Conservation (phyloP, 37 sponge, comb jelly and placozoan genomes). For the Geodia barretti region DNA sequence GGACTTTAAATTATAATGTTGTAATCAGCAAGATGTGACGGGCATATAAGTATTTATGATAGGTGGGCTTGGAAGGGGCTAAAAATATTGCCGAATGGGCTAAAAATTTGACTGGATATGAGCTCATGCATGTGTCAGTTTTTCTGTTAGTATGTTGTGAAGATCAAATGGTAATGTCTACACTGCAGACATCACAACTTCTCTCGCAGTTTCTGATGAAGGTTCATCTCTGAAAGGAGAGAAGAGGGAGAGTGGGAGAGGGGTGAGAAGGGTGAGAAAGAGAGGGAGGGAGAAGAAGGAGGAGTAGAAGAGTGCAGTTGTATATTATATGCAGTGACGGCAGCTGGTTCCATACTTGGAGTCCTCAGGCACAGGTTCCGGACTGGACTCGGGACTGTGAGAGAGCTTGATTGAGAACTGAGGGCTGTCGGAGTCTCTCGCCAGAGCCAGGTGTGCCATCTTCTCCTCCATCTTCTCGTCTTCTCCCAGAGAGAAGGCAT, state of each 20-base stretch:
- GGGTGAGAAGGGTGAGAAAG: constrained; percentile 7
- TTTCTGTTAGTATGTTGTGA: not conserved
- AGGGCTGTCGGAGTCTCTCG: not conserved
- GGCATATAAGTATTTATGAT: no score
- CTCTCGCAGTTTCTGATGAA: not conserved
- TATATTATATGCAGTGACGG: not conserved
- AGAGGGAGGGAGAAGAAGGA: constrained; percentile 1
- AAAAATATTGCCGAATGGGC: no score
- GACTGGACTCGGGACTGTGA: not conserved
- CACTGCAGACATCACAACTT: not conserved
- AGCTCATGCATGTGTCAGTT: not conserved
- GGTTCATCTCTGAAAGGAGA: constrained; percentile 6
- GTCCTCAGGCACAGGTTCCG: not conserved
- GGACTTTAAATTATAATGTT: no score
- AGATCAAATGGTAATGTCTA: not conserved
- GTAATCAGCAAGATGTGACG: no score
- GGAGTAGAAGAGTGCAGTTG: not conserved
- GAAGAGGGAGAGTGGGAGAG: constrained; percentile 14
- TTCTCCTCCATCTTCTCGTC: not conserved
- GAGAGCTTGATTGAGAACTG: not conserved
- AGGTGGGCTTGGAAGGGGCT: no score
- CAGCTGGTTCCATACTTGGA: not conserved
- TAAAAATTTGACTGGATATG: not conserved
- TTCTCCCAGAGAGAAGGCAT: not conserved
- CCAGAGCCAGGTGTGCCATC: not conserved